These are phyloP conservation scores for Hafferia zeledoni DNA, from an alignment of 2,797 vertebrate genomes.

Conservation along the genomic window DNA sequence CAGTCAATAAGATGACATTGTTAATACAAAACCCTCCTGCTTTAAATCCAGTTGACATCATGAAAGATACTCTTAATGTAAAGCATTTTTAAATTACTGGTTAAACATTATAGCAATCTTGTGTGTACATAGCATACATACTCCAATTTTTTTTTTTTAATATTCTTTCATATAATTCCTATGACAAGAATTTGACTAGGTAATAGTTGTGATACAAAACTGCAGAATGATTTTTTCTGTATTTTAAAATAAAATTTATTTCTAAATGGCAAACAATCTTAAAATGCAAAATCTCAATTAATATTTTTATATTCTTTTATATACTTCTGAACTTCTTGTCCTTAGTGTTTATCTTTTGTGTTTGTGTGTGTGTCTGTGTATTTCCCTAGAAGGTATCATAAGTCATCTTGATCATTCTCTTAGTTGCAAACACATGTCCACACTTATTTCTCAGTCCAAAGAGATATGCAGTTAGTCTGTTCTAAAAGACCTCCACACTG, in stretches of 20 bases:
- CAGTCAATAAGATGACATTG: not conserved
- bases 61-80: not conserved
- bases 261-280: not conserved
- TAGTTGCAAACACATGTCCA: not conserved
- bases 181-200: not conserved
- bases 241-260: not conserved
- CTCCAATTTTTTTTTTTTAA: not conserved
- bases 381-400: not conserved
- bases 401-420: not conserved
- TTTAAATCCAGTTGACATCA: not conserved
- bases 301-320: not conserved
- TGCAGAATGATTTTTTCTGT: rapidly evolving
- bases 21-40: not conserved
- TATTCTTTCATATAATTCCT: not conserved
- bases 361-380: rapidly evolving
- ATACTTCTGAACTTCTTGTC: not conserved
- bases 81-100: not conserved
- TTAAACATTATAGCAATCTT: not conserved
- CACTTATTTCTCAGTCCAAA: not conserved
- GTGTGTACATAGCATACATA: not conserved
- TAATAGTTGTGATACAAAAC: not conserved
- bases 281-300: not conserved
- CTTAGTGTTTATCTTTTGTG: not conserved
- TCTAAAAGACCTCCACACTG: not conserved
- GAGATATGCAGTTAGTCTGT: not conserved